phyloP scores from a whole-genome alignment of 2,113 vertebrate genomes.

The Pluvianellus socialis region DNA sequence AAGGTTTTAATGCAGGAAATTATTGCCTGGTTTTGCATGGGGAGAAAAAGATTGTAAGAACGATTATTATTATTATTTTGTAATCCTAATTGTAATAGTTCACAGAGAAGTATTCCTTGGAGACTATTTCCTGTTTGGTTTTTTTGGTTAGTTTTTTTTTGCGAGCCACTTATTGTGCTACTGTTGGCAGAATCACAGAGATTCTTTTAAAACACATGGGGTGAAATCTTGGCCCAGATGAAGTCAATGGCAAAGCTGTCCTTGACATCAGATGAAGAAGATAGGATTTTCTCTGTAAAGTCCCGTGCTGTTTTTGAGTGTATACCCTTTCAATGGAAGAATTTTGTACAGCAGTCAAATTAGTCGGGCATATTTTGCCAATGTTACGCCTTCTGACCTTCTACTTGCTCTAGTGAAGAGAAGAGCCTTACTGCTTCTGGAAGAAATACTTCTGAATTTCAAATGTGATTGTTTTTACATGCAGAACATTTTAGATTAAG shows the following conservation, averaged over 20 bases:
- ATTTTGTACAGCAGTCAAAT: not conserved
- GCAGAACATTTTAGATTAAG: conserved; percentile 4
- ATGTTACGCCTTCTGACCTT: not conserved
- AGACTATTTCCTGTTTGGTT: not conserved
- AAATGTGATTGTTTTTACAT: not conserved
- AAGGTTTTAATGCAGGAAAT: not conserved
- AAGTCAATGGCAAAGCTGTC: not conserved
- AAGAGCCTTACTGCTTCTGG: not conserved
- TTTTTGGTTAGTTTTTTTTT: not conserved
- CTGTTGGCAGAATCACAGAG: not conserved
- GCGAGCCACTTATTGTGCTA: not conserved
- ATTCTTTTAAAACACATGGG: not conserved
- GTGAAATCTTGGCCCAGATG: not conserved
- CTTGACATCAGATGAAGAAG: not conserved
- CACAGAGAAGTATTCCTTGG: not conserved
- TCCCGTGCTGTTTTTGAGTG: not conserved
- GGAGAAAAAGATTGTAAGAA: not conserved
- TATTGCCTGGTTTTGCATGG: not conserved
- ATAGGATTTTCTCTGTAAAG: not conserved
- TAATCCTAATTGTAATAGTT: not conserved
- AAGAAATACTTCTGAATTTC: not conserved
- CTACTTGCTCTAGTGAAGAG: not conserved
- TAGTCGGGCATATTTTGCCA: not conserved
- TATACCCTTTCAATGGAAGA: not conserved
- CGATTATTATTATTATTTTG: not conserved